phyloP scores from a whole-genome alignment of 2,113 vertebrate species.

The Thalassarche chlororhynchos region DNA sequence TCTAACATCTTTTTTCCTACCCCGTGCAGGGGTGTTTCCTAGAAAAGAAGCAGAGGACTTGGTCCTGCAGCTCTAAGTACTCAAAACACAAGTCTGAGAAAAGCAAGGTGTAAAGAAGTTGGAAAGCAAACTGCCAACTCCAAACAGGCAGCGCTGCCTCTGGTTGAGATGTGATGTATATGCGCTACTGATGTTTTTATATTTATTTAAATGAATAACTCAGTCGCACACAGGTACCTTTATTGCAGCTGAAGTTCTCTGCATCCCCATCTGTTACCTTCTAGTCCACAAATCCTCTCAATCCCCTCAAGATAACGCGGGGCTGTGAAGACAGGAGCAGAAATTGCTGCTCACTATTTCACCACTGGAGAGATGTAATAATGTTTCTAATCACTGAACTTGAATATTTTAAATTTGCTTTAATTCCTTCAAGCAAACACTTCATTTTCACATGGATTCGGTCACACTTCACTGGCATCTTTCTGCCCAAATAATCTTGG shows the following conservation, averaged over 20 bases:
- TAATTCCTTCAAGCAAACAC: neutral
- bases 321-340: neutral
- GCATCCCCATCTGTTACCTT: accelerated
- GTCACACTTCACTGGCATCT: neutral
- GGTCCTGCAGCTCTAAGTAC: neutral
- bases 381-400: neutral
- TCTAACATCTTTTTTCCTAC: neutral
- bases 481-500: neutral
- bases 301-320: neutral
- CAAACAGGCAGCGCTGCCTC: neutral
- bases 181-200: neutral
- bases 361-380: neutral
- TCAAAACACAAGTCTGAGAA: neutral
- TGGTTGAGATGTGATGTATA: neutral
- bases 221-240: neutral
- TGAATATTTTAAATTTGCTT: neutral
- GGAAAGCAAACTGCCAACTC: neutral
- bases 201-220: neutral
- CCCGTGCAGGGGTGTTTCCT: neutral
- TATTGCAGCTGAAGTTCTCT: neutral
- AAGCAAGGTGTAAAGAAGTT: neutral
- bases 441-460: neutral
- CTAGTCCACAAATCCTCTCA: neutral
- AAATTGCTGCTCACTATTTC: neutral
- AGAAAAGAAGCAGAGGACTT: neutral